These are phyloP conservation scores for Pachyrhynchus sulphureomaculatus DNA, from an alignment of 1,140 invertebrate genomes.

Conservation along the genomic window DNA sequence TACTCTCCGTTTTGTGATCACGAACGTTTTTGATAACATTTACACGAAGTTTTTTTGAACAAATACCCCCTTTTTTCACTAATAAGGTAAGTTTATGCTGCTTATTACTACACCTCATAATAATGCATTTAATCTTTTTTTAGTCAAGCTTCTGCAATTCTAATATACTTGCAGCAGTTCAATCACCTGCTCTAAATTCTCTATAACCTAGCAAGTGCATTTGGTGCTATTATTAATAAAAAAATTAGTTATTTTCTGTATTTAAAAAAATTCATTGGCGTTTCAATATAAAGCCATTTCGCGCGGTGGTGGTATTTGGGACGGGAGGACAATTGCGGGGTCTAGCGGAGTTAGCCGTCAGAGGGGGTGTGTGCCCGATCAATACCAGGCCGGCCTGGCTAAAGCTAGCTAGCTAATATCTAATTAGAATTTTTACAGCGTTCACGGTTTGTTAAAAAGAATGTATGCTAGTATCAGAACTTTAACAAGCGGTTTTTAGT, in stretches of 20 bases:
- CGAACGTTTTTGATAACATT: conserved; percentile 32
- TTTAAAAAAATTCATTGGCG: neutral
- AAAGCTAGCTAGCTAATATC: conserved; percentile 10
- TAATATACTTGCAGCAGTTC: no score
- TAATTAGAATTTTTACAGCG: conserved; percentile 12
- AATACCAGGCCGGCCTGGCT: conserved; percentile 15
- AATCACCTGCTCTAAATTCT: no score
- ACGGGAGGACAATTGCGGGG: conserved; percentile 1
- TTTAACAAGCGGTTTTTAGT: no score
- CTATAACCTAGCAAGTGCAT: no score
- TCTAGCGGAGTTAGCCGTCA: conserved; percentile 5
- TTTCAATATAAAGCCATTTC: neutral
- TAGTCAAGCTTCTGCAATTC: no score
- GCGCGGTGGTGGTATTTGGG: conserved; percentile 2
- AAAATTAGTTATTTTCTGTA: no score
- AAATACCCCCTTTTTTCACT: conserved; percentile 5
- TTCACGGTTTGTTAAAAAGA: neutral
- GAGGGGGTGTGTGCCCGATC: conserved; percentile 18
- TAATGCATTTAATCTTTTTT: no score
- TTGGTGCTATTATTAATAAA: no score
- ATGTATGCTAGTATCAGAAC: neutral
- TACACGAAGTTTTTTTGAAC: conserved; percentile 28
- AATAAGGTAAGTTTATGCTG: conserved; percentile 29
- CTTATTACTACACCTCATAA: neutral
- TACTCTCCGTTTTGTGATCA: conserved; percentile 35